phyloP scores from a whole-genome alignment of 2,888 invertebrate species.

The Schizaphis graminum region DNA sequence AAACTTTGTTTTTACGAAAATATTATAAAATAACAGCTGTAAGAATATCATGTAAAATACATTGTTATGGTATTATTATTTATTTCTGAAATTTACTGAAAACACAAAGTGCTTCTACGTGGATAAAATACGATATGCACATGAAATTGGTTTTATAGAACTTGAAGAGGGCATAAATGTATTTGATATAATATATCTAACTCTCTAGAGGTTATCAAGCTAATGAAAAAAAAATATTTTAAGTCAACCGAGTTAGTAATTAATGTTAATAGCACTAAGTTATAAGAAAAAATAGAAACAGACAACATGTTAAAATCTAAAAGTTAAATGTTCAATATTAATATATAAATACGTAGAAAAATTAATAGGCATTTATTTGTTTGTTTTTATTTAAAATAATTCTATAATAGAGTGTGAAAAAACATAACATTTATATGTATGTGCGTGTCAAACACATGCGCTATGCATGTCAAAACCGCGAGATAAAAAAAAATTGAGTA shows the following conservation, averaged over 20 bases:
- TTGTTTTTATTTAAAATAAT: background rate
- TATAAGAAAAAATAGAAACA: background rate
- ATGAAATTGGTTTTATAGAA: background rate
- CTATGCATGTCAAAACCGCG: background rate
- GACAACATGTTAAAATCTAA: background rate
- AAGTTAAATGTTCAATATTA: background rate
- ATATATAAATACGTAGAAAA: background rate
- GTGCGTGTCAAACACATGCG: background rate
- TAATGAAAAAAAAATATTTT: background rate
- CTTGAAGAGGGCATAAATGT: background rate
- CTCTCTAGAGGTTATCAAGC: background rate
- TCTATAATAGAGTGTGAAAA: background rate
- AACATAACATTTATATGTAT: background rate
- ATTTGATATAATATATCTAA: background rate
- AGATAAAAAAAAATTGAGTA: background rate
- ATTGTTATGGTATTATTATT: background rate
- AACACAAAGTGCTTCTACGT: background rate
- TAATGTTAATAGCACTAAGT: background rate
- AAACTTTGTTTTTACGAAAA: background rate
- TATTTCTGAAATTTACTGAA: background rate
- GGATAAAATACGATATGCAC: background rate
- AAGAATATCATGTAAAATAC: background rate
- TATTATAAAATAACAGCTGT: background rate
- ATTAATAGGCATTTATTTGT: background rate
- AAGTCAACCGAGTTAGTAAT: background rate